Evolutionary conservation across 2,797 vertebrate species (phyloP).

Genomic region (Enteromius argenteus): DNA sequence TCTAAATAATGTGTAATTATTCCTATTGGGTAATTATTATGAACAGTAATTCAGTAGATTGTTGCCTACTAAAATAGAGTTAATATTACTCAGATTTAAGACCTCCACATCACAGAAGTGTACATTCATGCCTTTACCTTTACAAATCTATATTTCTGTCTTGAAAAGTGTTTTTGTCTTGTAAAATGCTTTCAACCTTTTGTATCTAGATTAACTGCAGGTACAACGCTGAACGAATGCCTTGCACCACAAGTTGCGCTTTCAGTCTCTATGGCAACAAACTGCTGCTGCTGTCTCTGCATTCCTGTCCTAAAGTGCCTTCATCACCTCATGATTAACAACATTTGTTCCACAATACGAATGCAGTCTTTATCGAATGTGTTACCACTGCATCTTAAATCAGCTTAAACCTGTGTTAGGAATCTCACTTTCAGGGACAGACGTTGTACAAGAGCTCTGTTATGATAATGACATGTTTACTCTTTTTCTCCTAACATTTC

Average conservation of each 20-base stretch:
- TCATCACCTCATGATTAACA: constrained; percentile 21
- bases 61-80: too few species aligned
- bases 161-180: not conserved
- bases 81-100: too few species aligned
- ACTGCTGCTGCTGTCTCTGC: constrained; percentile 23
- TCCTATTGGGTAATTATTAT: not conserved
- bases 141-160: not conserved
- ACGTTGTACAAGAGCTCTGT: not conserved
- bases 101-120: not conserved
- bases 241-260: constrained; percentile 20
- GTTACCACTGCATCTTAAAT: not conserved
- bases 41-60: not conserved
- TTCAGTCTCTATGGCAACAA: constrained; percentile 48
- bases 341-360: constrained; percentile 32
- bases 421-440: constrained; percentile 21
- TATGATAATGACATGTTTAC: not conserved
- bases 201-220: constrained; percentile 11
- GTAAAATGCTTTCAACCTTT: constrained; percentile 4
- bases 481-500: not conserved
- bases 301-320: constrained; percentile 30
- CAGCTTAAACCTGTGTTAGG: not conserved
- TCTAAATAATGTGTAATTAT: too few species aligned
- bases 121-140: not conserved
- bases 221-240: not conserved
- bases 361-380: not conserved